Evolutionary conservation across 1,140 invertebrate genomes (phyloP).

Genomic region (Neodiprion lecontei): DNA sequence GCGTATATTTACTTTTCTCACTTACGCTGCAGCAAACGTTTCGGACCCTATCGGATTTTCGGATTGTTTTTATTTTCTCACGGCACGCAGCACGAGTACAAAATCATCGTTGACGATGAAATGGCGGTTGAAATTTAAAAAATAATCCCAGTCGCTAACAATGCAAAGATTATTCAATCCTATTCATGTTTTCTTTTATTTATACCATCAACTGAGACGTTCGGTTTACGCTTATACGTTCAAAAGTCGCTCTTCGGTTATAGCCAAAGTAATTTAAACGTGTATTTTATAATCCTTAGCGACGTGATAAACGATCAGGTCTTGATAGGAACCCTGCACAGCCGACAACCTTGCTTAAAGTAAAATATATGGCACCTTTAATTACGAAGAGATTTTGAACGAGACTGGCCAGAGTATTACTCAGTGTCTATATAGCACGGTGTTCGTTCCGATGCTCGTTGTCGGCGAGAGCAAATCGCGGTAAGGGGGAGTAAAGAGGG

Average conservation of each 20-base stretch:
- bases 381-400: conserved; percentile 51
- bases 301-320: conserved; percentile 8
- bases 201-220: neutral
- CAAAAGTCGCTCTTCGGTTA: neutral
- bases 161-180: too few relatives aligned
- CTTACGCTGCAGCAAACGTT: too few relatives aligned
- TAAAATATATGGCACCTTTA: conserved; percentile 57
- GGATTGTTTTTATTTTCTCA: too few relatives aligned
- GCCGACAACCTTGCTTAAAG: conserved; percentile 48
- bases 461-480: conserved; percentile 27
- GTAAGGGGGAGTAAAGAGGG: conserved; percentile 32
- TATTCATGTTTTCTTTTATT: neutral
- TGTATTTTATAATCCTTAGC: conserved; percentile 16
- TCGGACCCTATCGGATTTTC: too few relatives aligned
- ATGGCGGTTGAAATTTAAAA: too few relatives aligned
- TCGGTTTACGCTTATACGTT: neutral
- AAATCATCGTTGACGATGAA: too few relatives aligned
- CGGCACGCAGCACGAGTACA: too few relatives aligned
- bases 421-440: too few relatives aligned
- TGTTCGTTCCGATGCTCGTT: neutral
- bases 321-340: conserved; percentile 25
- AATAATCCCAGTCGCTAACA: too few relatives aligned
- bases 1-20: too few relatives aligned
- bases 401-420: conserved; percentile 18
- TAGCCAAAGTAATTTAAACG: conserved; percentile 4